Evolutionary conservation across 2,888 invertebrate genomes (phyloP).

Genomic region (Lamproptera curius): DNA sequence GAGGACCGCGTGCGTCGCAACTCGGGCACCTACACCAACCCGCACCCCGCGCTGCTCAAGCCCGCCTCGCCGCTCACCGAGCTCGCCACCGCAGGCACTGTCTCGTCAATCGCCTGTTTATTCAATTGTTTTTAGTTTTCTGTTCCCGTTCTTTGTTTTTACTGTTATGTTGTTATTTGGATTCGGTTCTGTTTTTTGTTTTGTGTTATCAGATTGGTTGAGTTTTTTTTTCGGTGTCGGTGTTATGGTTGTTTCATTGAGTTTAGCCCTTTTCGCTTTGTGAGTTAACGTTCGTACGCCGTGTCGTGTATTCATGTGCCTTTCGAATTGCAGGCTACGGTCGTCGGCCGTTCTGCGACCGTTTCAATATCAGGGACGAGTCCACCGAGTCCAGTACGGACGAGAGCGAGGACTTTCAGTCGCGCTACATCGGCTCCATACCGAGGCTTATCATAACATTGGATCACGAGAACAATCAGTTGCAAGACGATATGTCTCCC

Average conservation of each 20-base stretch:
- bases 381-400: constrained; percentile 68
- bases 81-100: constrained; percentile 68
- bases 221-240: background rate
- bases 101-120: constrained; percentile 14
- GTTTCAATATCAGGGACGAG: constrained; percentile 51
- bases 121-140: constrained; percentile 21
- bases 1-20: constrained; percentile 61
- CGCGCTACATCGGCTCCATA: constrained; percentile 62
- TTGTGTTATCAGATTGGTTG: constrained; percentile 14
- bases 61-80: constrained; percentile 63
- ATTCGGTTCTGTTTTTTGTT: constrained; percentile 18
- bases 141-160: constrained; percentile 15
- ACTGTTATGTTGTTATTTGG: constrained; percentile 14
- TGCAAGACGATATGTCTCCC: constrained; percentile 59
- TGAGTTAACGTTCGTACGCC: background rate
- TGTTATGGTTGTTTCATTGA: constrained; percentile 12
- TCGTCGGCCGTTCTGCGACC: constrained; percentile 49
- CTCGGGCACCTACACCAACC: constrained; percentile 67
- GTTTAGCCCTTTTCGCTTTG: constrained; percentile 5
- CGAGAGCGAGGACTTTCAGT: constrained; percentile 56
- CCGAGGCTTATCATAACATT: constrained; percentile 65
- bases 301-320: constrained; percentile 4
- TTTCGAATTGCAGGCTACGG: constrained; percentile 58
- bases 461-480: constrained; percentile 59
- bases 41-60: constrained; percentile 61